phyloP scores from a whole-genome alignment of 1,140 invertebrate species.

The Cherax destructor region DNA sequence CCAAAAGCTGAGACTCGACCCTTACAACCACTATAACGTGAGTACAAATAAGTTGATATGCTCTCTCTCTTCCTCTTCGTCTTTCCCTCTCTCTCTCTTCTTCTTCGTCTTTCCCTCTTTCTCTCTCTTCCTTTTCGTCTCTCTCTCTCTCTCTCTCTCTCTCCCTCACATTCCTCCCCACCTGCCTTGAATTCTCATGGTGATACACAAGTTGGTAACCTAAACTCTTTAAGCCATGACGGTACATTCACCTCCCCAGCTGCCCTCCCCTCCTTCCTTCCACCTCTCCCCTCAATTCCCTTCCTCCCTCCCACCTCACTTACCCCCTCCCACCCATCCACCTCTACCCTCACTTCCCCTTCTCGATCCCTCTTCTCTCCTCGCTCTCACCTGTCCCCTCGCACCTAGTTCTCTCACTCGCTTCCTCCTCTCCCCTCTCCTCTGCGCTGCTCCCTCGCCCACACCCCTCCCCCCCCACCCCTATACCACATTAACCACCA shows the following conservation, averaged over 20 bases:
- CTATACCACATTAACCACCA: slow-evolving; percentile 9
- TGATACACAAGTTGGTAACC: not conserved
- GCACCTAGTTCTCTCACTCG: not conserved
- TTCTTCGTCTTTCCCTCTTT: no score
- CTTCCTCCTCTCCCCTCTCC: not conserved
- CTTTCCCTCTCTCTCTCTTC: no score
- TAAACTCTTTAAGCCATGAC: not conserved
- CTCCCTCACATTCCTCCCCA: not conserved
- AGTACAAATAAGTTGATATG: no score
- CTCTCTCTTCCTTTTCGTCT: not conserved
- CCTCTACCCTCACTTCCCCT: no score
- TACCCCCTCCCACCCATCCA: no score
- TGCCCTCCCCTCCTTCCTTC: no score
- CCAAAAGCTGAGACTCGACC: no score
- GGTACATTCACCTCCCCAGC: not conserved
- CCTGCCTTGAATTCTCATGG: not conserved
- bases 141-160: not conserved
- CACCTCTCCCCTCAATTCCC: no score
- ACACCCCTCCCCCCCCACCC: not conserved
- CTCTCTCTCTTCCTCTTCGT: not conserved
- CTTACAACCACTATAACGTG: no score
- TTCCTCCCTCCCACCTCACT: no score
- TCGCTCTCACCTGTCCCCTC: not conserved
- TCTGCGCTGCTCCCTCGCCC: not conserved
- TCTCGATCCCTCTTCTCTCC: no score